Evolutionary conservation across 2,797 vertebrate genomes (phyloP), one percentile per base, ranked within the genome.

Genomic region (Nyctibius grandis): DNA sequence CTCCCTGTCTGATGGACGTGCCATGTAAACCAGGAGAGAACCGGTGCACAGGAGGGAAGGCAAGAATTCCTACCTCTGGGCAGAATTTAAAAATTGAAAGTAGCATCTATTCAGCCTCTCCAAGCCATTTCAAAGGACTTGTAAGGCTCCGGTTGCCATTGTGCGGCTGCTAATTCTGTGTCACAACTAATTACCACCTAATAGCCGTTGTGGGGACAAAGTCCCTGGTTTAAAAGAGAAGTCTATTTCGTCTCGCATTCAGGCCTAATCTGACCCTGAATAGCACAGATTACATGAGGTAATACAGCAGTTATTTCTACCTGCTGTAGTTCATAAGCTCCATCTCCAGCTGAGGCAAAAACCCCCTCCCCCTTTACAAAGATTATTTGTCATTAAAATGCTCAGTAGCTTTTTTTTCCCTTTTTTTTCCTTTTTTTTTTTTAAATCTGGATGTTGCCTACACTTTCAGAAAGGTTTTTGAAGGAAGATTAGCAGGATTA

Each of bases 401-500:
- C 97, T 97, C 95, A 88, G 97, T 97, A 98, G 97, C 95, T 96
- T 81, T 85, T 65, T 82, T 67, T 28, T 18, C 51, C 28, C 17
- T 5, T 12, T 17, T 96, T 60, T 67, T n/a, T n/a, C n/a, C 15
- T 34, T 74, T 89, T 85, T 56, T 42, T 94, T 86, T 95, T 98
- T 95, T 91, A 97, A 97, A 98, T 98, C 97, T 98, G 97, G 98
- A 97, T 98, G 97, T 98, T 98, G 97, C 97, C 97, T 98, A 95
- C 95, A 97, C 97, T 98, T 97, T 97, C 98, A 97, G 98, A 96
- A 98, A 97, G 97, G 97, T 97, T 98, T 98, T 98, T 98, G 98
- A 98, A 99, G 98, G 97, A 97, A 99, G 99, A 99, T 99, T 99
- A 99, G 98, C 98, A 98, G 99, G 99, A 99, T 99, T 99, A 99